A percentile compares a stretch with the other conserved stretches of the same genome.
Evolutionary conservation across 2,888 invertebrate genomes (phyloP).

Genomic region (Physocephala rufipes): DNA sequence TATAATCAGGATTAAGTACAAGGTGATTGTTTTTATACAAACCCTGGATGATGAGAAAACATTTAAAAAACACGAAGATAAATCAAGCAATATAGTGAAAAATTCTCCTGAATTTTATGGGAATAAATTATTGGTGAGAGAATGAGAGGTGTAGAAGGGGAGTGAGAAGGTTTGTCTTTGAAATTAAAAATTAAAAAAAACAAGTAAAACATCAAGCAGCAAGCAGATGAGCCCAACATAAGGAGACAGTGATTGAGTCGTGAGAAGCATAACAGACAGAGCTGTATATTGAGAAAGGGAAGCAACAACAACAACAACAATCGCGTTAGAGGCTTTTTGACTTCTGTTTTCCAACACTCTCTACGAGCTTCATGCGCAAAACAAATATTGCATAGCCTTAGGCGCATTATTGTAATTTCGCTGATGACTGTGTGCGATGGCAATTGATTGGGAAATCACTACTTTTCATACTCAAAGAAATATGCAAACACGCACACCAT

Average conservation of each 20-base stretch:
- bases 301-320: not conserved
- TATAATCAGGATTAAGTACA: not conserved
- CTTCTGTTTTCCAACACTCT: not conserved
- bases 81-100: too few relatives aligned
- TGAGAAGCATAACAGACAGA: too few relatives aligned
- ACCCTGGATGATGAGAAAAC: not conserved
- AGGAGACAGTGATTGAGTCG: too few relatives aligned
- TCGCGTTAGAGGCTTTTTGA: not conserved
- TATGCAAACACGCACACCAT: not conserved
- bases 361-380: not conserved
- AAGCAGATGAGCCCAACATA: too few relatives aligned
- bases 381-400: constrained; percentile 30
- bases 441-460: constrained; percentile 30
- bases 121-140: too few relatives aligned
- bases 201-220: too few relatives aligned
- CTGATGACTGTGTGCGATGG: constrained; percentile 2
- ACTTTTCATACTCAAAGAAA: not conserved
- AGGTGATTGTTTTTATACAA: not conserved
- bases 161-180: too few relatives aligned
- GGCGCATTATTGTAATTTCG: constrained; percentile 35
- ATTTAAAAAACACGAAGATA: not conserved
- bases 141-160: too few relatives aligned
- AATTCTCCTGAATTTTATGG: too few relatives aligned
- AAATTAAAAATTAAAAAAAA: too few relatives aligned
- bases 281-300: too few relatives aligned